Evolutionary conservation across 2,888 invertebrate species (phyloP), one percentile per base, ranked within the genome.

Genomic region (Ophioninae sp.): DNA sequence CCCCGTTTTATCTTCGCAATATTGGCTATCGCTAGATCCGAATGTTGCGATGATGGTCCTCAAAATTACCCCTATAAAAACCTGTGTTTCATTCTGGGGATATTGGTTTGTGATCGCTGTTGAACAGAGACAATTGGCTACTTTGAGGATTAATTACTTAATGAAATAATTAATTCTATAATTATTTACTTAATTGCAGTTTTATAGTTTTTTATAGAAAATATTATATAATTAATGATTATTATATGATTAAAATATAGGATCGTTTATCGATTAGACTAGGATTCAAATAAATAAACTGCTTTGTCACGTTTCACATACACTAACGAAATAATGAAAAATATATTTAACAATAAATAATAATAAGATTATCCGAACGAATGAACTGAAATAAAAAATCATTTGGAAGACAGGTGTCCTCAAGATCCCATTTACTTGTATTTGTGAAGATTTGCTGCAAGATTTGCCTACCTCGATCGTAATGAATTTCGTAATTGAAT

Each of bases 401-500:
- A n/a, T n/a, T 6, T 50, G 17, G 50, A 2, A 50, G 17, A 1
- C 13, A 13, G 13, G 10, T 8, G 50, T 50, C 50, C 6, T 50
- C 17, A 17, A 50, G 17, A 50, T 50, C 50, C 13, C 13, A 0
- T 50, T 77, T n/a, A 44, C 10, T 8, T 41, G 41, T 41, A 3
- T 41, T 41, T 41, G 41, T 41, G 41, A 3, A 6, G 41, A 41
- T 1, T 41, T 41, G 41, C 8, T 41, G 8, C 41, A 41, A 50
- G 50, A 50, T 30, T 59, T 30, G 59, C 56, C 20, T 21, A 67
- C 37, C 37, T 13, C 39, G 21, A 3, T 62, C 30, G 30, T 30
- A 30, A 21, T 21, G 10, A 39, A 68, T 75, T 80, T 62, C 64
- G 44, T 50, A 21, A 39, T 69, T 64, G 73, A 78, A 69, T 59